A percentile compares a stretch with the other conserved stretches of the same genome.
Conservation (phyloP, 2,888 invertebrate genomes). For the Hypercompe scribonia region DNA sequence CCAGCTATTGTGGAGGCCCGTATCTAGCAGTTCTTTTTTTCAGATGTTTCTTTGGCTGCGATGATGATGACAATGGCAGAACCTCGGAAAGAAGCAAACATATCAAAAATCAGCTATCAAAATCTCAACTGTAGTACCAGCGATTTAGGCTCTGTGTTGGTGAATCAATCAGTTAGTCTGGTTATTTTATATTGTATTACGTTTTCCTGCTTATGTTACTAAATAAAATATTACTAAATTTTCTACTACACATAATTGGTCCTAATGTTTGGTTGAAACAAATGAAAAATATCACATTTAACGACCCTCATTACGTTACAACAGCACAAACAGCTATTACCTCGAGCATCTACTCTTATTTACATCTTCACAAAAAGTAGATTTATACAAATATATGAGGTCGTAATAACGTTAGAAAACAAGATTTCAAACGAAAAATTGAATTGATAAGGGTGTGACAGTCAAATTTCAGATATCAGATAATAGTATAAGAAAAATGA, state of each 20-base stretch:
- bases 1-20: too few relatives aligned
- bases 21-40: too few relatives aligned
- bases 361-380: slow-evolving; percentile 21
- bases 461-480: slow-evolving; percentile 59
- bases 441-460: slow-evolving; percentile 69
- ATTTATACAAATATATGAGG: slow-evolving; percentile 31
- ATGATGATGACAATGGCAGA: too few relatives aligned
- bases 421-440: slow-evolving; percentile 53
- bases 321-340: neutral
- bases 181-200: too few relatives aligned
- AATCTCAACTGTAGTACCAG: too few relatives aligned
- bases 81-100: too few relatives aligned
- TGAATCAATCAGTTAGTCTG: too few relatives aligned
- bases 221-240: neutral
- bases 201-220: too few relatives aligned
- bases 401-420: slow-evolving; percentile 50
- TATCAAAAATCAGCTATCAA: too few relatives aligned
- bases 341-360: slow-evolving; percentile 12
- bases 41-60: too few relatives aligned
- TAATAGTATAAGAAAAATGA: slow-evolving; percentile 57
- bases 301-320: neutral
- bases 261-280: neutral
- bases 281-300: neutral
- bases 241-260: neutral
- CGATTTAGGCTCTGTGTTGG: too few relatives aligned